Evolutionary conservation across 2,888 invertebrate species (phyloP).

Genomic region (Adela reaumurella): DNA sequence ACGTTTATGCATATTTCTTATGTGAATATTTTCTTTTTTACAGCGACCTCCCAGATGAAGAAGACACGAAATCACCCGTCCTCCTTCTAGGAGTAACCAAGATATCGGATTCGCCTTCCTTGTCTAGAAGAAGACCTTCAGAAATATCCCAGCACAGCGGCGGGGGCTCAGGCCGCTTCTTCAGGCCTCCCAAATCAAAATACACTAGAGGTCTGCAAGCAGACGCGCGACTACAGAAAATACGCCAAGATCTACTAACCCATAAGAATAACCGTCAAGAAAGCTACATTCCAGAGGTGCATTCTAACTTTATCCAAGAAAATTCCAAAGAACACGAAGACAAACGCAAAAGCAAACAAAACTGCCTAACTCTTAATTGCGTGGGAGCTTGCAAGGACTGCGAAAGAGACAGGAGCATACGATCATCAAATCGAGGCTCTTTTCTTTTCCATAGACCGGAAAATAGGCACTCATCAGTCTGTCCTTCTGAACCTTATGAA

Average conservation of each 20-base stretch:
- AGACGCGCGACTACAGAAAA: constrained; percentile 44
- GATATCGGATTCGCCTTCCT: constrained; percentile 43
- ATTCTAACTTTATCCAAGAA: constrained; percentile 1
- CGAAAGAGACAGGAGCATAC: constrained; percentile 26
- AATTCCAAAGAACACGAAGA: constrained; percentile 1
- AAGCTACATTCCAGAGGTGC: constrained; percentile 34
- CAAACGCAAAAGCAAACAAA: not conserved
- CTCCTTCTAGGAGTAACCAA: constrained; percentile 61
- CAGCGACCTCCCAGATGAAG: constrained; percentile 61
- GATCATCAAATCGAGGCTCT: constrained; percentile 36
- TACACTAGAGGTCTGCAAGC: constrained; percentile 44
- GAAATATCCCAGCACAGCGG: constrained; percentile 32
- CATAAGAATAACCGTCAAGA: constrained; percentile 40
- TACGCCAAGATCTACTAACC: constrained; percentile 39
- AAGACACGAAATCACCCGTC: constrained; percentile 57
- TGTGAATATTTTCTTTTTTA: constrained; percentile 16
- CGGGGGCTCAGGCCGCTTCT: constrained; percentile 32
- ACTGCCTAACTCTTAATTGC: constrained; percentile 35
- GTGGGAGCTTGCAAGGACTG: constrained; percentile 36
- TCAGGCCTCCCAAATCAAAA: constrained; percentile 42
- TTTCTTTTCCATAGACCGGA: constrained; percentile 44
- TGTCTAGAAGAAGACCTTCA: constrained; percentile 36
- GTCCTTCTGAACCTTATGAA: constrained; percentile 29
- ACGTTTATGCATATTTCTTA: too few relatives aligned
- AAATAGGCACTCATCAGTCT: constrained; percentile 27